Percentiles rank a stretch among this genome's conserved stretches.
Evolutionary conservation across 1,140 invertebrate genomes (phyloP).

Genomic region (Anastatus disparis): DNA sequence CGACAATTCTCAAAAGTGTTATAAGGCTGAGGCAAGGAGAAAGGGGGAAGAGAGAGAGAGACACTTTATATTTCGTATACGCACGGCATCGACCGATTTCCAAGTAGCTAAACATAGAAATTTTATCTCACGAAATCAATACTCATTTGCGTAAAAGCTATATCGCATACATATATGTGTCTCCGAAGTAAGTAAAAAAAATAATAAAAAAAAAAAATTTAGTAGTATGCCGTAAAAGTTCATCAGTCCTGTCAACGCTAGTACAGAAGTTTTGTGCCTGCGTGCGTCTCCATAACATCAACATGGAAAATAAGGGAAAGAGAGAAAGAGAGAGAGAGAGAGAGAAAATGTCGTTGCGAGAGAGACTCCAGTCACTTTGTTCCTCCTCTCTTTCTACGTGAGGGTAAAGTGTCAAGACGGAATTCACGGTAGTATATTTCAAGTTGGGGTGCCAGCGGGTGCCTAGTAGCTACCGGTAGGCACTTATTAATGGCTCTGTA

Average conservation of each 20-base stretch:
- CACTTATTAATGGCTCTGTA: constrained; percentile 51
- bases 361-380: too few relatives aligned
- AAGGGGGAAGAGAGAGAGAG: background rate
- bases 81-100: background rate
- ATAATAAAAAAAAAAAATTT: too few relatives aligned
- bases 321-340: background rate
- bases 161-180: background rate
- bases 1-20: background rate
- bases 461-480: too few relatives aligned
- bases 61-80: background rate
- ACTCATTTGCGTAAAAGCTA: constrained; percentile 7
- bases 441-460: constrained; percentile 38
- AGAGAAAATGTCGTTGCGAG: too few relatives aligned
- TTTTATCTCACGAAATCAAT: constrained; percentile 20
- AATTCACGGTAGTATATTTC: constrained; percentile 50
- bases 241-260: background rate
- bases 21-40: too few relatives aligned
- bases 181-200: background rate
- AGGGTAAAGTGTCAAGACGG: constrained; percentile 43
- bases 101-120: too few relatives aligned
- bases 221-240: constrained; percentile 4
- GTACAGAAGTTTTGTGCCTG: background rate
- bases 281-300: background rate
- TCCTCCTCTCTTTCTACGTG: too few relatives aligned
- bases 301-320: constrained; percentile 4